Conservation (phyloP, 2,797 vertebrate genomes). For the Uromys caudimaculatus region DNA sequence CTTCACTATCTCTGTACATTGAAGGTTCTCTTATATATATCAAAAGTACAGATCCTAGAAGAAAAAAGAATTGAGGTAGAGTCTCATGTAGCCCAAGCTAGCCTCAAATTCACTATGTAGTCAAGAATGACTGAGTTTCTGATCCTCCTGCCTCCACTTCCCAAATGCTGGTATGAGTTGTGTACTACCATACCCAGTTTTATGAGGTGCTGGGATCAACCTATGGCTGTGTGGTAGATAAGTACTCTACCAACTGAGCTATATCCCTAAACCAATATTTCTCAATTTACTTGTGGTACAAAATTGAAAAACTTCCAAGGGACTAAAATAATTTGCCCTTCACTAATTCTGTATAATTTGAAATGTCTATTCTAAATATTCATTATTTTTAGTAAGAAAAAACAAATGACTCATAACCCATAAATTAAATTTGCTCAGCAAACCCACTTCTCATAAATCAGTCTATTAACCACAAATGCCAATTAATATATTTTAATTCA, state of each 20-base stretch:
- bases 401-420: background rate
- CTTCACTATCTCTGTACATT: slow-evolving; percentile 53
- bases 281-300: slow-evolving; percentile 25
- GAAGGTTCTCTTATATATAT: slow-evolving; percentile 38
- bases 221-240: background rate
- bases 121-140: background rate
- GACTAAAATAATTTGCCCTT: slow-evolving; percentile 20
- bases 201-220: background rate
- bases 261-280: background rate
- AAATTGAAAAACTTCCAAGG: background rate
- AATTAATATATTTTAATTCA: slow-evolving; percentile 25
- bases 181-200: background rate
- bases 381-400: slow-evolving; percentile 6
- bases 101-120: background rate
- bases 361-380: slow-evolving; percentile 38
- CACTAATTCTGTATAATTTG: slow-evolving; percentile 30
- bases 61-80: background rate
- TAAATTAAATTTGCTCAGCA: slow-evolving; percentile 48
- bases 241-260: background rate
- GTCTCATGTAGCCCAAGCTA: background rate
- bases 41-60: background rate
- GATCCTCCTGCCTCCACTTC: background rate
- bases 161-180: background rate
- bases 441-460: slow-evolving; percentile 22
- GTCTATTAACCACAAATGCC: slow-evolving; percentile 37